These are phyloP conservation scores for Rhadina sibilatrix DNA, from an alignment of 2,113 vertebrate genomes.

Conservation along the genomic window DNA sequence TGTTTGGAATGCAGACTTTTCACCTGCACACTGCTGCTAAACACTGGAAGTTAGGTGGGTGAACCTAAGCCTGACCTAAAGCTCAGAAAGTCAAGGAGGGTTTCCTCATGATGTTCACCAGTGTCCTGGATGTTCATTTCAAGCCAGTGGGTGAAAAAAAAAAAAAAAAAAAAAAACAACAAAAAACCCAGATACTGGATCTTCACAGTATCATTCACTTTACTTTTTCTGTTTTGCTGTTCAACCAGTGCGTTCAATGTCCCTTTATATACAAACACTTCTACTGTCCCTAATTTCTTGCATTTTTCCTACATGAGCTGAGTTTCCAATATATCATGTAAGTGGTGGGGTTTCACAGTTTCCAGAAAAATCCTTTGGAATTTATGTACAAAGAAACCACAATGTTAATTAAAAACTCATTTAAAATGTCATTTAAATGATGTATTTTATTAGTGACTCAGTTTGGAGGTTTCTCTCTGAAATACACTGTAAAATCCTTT, in stretches of 20 bases:
- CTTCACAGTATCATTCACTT: background rate
- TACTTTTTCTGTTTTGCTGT: background rate
- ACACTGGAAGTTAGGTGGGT: background rate
- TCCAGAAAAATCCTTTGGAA: background rate
- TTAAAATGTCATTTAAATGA: constrained; percentile 7
- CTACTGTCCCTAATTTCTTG: background rate
- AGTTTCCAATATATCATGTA: background rate
- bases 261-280: background rate
- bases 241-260: background rate
- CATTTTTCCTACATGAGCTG: background rate
- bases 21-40: background rate
- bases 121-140: background rate
- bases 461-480: background rate
- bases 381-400: background rate
- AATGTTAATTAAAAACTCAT: background rate
- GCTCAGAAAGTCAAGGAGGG: background rate
- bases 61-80: background rate
- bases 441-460: background rate
- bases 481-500: background rate
- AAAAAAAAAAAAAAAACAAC: too few relatives aligned
- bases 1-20: background rate
- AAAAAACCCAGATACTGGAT: too few relatives aligned
- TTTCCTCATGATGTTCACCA: background rate
- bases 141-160: background rate
- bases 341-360: background rate